Evolutionary conservation across 2,797 vertebrate species (phyloP), one percentile per base, ranked within the genome.

Genomic region (Kryptopterus vitreolus): DNA sequence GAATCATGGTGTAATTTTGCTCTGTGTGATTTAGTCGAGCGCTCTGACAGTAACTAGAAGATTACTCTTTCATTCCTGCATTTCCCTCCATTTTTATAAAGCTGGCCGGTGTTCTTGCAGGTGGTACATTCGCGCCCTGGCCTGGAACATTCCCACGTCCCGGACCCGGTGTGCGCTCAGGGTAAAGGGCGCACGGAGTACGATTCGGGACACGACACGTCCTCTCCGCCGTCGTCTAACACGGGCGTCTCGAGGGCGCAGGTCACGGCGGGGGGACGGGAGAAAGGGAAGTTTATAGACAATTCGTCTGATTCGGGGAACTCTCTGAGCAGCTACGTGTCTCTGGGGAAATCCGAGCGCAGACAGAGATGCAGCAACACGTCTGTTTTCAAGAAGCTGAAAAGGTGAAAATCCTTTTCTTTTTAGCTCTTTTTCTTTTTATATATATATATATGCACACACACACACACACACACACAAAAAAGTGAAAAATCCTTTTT

Each of bases 191-290:
- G 92, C 38, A 95, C 94, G 82, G 96, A 98, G 92, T 98, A 96
- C 82, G 97, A 99, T 93, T 99, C 98, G 50, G 98, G 98, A 90
- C 97, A 99, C 76, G 97, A 98, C 92, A 98, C 97, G 0, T 97
- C 95, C 74, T 99, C 98, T 8, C 97, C 97, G 18, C 96, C 95
- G 0, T 98, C 96, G 8, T 93, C 91, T 87, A 97, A 98, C 92
- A 94, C 94, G 11, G 92, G 93, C 84, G 91, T 94, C 59, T 93
- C 94, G 88, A 92, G 91, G 87, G 90, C 93, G 29, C 94, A 94
- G 88, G 94, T 90, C 79, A 86, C 85, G 78, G 93, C 92, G 85
- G 91, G 92, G 87, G 94, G 94, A 88, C 91, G 87, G 77, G 92
- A 91, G 87, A 96, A 94, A 90, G 91, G 90, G 65, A 94, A 90